These are phyloP conservation scores for Delia radicum DNA, from an alignment of 1,140 invertebrate species.

Conservation along the genomic window DNA sequence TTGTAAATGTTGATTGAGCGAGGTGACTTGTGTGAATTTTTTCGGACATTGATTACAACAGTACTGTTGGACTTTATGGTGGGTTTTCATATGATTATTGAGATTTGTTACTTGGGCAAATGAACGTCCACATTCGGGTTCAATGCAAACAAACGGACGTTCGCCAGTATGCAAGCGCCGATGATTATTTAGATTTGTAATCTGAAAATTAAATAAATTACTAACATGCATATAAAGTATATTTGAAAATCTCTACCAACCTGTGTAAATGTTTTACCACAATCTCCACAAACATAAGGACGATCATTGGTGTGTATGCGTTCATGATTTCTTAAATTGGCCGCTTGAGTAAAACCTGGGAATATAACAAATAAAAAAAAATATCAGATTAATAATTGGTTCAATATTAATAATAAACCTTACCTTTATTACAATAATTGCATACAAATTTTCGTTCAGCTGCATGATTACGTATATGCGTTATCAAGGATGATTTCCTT, in stretches of 20 bases:
- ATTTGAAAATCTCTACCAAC: constrained; percentile 22
- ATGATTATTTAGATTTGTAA: constrained; percentile 65
- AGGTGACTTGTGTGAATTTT: constrained; percentile 55
- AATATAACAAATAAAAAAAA: constrained; percentile 20
- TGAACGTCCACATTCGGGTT: constrained; percentile 62
- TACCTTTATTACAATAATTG: constrained; percentile 65
- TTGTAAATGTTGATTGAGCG: constrained; percentile 54
- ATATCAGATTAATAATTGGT: background rate
- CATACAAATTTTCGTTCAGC: constrained; percentile 63
- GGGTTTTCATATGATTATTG: constrained; percentile 56
- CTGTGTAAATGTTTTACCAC: constrained; percentile 64
- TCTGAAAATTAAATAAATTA: constrained; percentile 35
- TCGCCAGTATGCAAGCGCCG: constrained; percentile 63
- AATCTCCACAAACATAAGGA: constrained; percentile 63
- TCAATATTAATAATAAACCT: constrained; percentile 47
- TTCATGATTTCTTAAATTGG: constrained; percentile 63
- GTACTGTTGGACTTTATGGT: constrained; percentile 55
- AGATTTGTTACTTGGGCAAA: constrained; percentile 60
- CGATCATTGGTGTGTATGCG: constrained; percentile 64
- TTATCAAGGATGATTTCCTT: constrained; percentile 61
- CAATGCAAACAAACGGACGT: constrained; percentile 62
- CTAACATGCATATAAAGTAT: background rate
- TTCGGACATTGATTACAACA: constrained; percentile 55
- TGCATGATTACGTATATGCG: constrained; percentile 63
- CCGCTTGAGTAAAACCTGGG: constrained; percentile 65